These are phyloP conservation scores for Mnemiopsis leidyi DNA, from an alignment of 37 sponge, comb jelly and placozoan genomes.

Conservation along the genomic window DNA sequence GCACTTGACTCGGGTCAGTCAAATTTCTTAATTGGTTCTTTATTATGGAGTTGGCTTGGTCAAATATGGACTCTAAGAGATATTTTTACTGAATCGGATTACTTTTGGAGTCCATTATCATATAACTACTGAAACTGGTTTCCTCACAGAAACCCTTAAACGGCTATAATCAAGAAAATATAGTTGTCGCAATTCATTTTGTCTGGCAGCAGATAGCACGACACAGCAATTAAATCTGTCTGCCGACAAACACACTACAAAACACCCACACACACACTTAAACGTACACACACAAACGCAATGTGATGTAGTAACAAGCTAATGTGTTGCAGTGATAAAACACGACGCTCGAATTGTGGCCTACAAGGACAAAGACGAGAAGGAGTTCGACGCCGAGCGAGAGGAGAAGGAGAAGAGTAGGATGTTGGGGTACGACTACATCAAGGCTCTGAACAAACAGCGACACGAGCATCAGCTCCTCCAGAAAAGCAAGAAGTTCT, in stretches of 20 bases:
- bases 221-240: background rate
- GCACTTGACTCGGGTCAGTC: background rate
- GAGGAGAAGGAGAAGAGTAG: conserved; percentile 35
- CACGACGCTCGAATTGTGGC: conserved; percentile 9
- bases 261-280: too few relatives aligned
- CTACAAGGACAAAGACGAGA: conserved; percentile 24
- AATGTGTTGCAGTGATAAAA: background rate
- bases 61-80: too few relatives aligned
- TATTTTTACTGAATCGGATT: too few relatives aligned
- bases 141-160: background rate
- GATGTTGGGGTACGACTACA: conserved; percentile 7
- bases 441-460: conserved; percentile 54
- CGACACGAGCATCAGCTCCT: conserved; percentile 19
- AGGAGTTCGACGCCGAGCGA: conserved; percentile 6
- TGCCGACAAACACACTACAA: background rate
- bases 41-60: too few relatives aligned
- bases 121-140: too few relatives aligned
- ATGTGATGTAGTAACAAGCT: background rate
- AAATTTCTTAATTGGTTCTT: too few relatives aligned
- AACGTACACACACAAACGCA: too few relatives aligned
- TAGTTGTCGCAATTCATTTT: background rate
- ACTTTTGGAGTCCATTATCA: too few relatives aligned
- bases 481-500: conserved; percentile 56
- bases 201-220: background rate
- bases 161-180: background rate